Conservation (phyloP, 2,888 invertebrate genomes). For the Drosophila nr. perissopoda region DNA sequence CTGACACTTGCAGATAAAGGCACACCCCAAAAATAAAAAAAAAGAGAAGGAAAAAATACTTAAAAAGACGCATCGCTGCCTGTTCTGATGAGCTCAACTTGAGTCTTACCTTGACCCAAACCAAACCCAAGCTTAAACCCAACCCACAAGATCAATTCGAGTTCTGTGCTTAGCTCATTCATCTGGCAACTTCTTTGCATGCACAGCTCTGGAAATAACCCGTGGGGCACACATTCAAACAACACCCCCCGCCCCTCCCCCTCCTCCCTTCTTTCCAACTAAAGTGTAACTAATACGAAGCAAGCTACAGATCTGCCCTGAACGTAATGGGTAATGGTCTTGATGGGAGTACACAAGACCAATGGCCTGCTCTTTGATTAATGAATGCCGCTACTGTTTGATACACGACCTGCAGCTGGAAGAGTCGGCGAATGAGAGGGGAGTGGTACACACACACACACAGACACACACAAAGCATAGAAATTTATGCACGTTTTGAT, state of each 20-base stretch:
- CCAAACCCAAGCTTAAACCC: constrained; percentile 28
- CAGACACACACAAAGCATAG: constrained; percentile 25
- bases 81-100: constrained; percentile 49
- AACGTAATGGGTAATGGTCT: constrained; percentile 38
- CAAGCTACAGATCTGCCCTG: constrained; percentile 27
- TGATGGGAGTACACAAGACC: constrained; percentile 35
- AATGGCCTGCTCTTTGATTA: constrained; percentile 69
- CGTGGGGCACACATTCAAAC: constrained; percentile 28
- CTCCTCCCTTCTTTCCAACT: constrained; percentile 5
- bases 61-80: constrained; percentile 34
- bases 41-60: constrained; percentile 8
- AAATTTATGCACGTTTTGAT: constrained; percentile 69
- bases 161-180: constrained; percentile 20
- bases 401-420: constrained; percentile 25
- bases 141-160: constrained; percentile 34
- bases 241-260: background rate
- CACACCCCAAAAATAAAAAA: constrained; percentile 24
- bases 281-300: constrained; percentile 70
- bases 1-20: constrained; percentile 35
- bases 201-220: constrained; percentile 32
- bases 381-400: constrained; percentile 75
- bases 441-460: constrained; percentile 18
- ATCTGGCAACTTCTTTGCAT: constrained; percentile 51
- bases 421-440: background rate
- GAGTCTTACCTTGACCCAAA: constrained; percentile 54